These are phyloP conservation scores for Leptinotarsa texana DNA, from an alignment of 1,140 invertebrate genomes.

Conservation along the genomic window DNA sequence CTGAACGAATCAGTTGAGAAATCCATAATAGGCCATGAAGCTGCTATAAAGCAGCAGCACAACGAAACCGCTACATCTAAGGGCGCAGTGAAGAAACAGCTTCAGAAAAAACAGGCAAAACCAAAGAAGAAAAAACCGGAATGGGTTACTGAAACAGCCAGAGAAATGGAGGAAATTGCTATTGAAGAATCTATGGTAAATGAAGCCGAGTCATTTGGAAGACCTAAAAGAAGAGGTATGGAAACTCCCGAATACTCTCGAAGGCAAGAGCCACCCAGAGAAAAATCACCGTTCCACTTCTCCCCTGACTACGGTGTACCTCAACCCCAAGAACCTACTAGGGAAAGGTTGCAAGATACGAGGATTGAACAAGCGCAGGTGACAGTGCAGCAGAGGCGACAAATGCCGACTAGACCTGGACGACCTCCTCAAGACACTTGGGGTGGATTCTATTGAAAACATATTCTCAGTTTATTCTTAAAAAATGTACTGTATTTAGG, in stretches of 20 bases:
- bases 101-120: not conserved
- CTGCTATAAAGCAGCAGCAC: constrained; percentile 14
- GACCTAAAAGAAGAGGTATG: not conserved
- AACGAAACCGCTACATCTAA: not conserved
- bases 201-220: not conserved
- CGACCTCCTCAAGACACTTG: constrained; percentile 36
- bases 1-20: constrained; percentile 32
- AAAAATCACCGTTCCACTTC: constrained; percentile 33
- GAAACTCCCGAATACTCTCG: not conserved
- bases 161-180: not conserved
- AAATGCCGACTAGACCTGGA: not conserved
- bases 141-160: constrained; percentile 21
- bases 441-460: constrained; percentile 38
- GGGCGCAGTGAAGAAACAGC: not conserved
- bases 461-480: not conserved
- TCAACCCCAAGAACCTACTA: constrained; percentile 9
- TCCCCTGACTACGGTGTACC: constrained; percentile 28
- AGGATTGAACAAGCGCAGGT: constrained; percentile 15
- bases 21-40: constrained; percentile 36
- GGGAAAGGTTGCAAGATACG: constrained; percentile 20
- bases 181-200: not conserved
- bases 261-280: not conserved
- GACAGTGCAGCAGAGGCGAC: constrained; percentile 17
- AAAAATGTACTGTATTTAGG: not conserved
- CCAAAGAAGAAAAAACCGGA: constrained; percentile 20